Evolutionary conservation across 2,888 invertebrate species (phyloP), one percentile per base, ranked within the genome.

Genomic region (Orthonychiurus folsomi): DNA sequence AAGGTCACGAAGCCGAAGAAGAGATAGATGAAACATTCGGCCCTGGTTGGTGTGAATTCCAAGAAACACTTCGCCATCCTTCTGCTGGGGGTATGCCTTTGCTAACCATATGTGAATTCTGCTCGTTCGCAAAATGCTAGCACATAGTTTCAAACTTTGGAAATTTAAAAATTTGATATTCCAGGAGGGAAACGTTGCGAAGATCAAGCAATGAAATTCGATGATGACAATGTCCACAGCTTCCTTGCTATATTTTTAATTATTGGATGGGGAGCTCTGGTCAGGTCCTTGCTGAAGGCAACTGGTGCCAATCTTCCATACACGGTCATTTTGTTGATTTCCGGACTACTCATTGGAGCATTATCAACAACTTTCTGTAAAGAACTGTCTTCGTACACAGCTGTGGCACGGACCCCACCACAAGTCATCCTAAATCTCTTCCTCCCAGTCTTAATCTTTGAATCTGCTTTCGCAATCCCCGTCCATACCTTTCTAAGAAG

Each of bases 401-500:
- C 63, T 3, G 58, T 70, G 15, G 72, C 65, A 20, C 28, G 68
- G 1, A 59, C 66, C 24, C 67, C 65, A 47, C 69, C 70, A 9
- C 57, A 71, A 56, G 62, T 71, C 5, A 71, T 72, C 50, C 64
- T 70, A 0, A 62, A 61, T 52, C 64, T 65, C 2, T 72, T 72
- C 55, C 69, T 73, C 0, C 73, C 73, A 0, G 62, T 69, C 18
- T 67, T 73, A 15, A 69, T 73, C 2, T 73, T 73, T 57, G 71
- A 73, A 48, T 68, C 69, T 15, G 70, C 69, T 24, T 71, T 70
- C 59, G 66, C 68, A 52, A 71, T 71, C 23, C 65, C 69, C 1
- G 64, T 68, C 0, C 70, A 71, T 50, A 67, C 66, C 15, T 71
- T 73, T 56, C 53, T 63, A 50, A 20, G 65, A 12, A 56, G 56